Percentiles rank a stretch among this genome's conserved stretches.
phyloP scores from a whole-genome alignment of 2,113 vertebrate species.

The Fulica atra region DNA sequence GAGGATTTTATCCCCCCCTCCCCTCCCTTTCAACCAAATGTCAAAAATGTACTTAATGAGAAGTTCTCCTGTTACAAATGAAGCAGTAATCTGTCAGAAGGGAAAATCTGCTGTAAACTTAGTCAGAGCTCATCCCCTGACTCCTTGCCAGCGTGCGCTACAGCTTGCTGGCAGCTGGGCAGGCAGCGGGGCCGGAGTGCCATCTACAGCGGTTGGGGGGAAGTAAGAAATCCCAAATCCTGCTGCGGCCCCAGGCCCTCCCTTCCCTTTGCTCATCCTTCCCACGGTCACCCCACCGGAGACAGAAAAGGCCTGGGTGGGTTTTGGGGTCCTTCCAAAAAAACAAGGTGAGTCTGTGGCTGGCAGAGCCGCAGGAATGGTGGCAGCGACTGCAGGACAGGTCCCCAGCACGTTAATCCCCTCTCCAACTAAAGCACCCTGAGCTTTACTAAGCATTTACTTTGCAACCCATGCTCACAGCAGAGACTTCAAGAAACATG shows the following conservation, averaged over 20 bases:
- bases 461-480: not conserved
- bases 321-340: not conserved
- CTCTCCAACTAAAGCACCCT: not conserved
- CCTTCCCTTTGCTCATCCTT: not conserved
- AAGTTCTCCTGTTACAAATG: conserved; percentile 45
- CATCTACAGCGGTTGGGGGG: conserved; percentile 8
- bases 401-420: not conserved
- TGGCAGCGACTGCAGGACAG: not conserved
- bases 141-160: not conserved
- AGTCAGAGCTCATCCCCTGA: conserved; percentile 18
- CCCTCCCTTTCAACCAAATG: not conserved
- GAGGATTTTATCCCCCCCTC: not conserved
- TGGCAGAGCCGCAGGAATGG: rapidly evolving
- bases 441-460: not conserved
- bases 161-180: not conserved
- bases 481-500: not conserved
- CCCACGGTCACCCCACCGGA: not conserved
- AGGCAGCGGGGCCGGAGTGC: not conserved
- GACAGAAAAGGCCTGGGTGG: not conserved
- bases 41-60: conserved; percentile 58
- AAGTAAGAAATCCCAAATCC: not conserved
- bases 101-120: conserved; percentile 48
- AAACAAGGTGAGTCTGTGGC: not conserved
- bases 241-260: not conserved
- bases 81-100: conserved; percentile 59